Evolutionary conservation across 2,888 invertebrate species (phyloP).

Genomic region (Arctia plantaginis): DNA sequence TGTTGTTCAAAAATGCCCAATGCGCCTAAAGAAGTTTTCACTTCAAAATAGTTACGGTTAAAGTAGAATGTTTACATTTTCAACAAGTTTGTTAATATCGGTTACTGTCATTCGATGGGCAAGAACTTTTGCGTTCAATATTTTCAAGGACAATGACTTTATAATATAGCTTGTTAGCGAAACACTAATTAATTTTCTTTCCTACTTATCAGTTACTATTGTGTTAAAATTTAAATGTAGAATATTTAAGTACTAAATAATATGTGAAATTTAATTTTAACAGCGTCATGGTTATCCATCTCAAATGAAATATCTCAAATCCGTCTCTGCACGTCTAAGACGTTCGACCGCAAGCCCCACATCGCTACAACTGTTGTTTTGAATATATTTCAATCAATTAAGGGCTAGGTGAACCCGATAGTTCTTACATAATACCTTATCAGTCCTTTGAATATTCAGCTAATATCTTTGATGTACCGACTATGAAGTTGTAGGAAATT

Average conservation of each 20-base stretch:
- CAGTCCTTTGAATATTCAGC: conserved; percentile 78
- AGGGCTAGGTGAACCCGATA: conserved; percentile 66
- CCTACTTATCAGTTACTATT: too few species aligned
- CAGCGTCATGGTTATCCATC: neutral
- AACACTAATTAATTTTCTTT: too few species aligned
- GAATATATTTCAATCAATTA: conserved; percentile 84
- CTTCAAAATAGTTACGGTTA: too few species aligned
- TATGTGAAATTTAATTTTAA: neutral
- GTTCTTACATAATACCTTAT: conserved; percentile 71
- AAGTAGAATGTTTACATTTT: neutral
- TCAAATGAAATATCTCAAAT: conserved; percentile 21
- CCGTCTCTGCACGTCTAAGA: conserved; percentile 56
- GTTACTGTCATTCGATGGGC: neutral
- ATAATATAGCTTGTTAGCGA: neutral
- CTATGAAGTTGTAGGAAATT: conserved; percentile 29
- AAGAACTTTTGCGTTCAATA: neutral
- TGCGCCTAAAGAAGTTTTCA: too few species aligned
- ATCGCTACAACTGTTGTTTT: conserved; percentile 67
- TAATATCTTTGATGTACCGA: conserved; percentile 75
- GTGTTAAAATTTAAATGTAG: too few species aligned
- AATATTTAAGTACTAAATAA: too few species aligned
- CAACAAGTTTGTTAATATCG: neutral
- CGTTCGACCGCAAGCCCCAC: conserved; percentile 54
- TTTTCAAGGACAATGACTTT: neutral
- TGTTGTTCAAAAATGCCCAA: too few species aligned